Evolutionary conservation across 1,140 invertebrate species (phyloP), one percentile per base, ranked within the genome.

Genomic region (Colletes gigas): DNA sequence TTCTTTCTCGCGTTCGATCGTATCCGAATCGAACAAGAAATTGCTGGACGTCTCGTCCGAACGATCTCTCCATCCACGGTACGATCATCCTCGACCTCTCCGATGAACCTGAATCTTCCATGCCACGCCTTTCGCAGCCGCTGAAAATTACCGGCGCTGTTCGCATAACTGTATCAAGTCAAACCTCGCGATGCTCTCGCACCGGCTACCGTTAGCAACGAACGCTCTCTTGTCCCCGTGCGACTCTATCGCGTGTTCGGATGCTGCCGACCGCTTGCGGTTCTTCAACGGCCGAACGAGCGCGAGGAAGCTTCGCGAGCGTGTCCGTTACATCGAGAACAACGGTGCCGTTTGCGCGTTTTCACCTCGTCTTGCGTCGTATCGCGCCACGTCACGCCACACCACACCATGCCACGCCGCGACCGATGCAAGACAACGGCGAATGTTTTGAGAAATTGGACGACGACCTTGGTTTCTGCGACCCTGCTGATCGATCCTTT

Each of bases 81-180:
- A 2, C 30, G 30, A 2, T 30, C 30, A 1, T 30, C 73, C 47
- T 70, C 77, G 54, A 70, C 66, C 54, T 81, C 67, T 63, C 8
- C 67, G 60, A 60, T 79, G 83, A 65, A 81, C 57, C 50, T 72
- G 72, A 76, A 85, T 84, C 70, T 41, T 72, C 57, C 50, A 0
- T 19, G 67, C 65, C n/a, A 67, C 75, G 44, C 78, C 71, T 73
- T 73, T 78, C 55, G n/a, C 17, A 15, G 59, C 60, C 50, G 57
- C 21, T 74, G 82, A 83, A 80, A 80, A 84, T 84, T 62, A 62
- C 63, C 41, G 67, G 30, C 55, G 71, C 39, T 54, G 41, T 65
- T 54, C 39, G 67, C 52, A 71, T 85, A 85, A 86, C 79, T 82
- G 83, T 85, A 86, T 85, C 62, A 62, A 62, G 68, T 67, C 59